Conservation (phyloP, 2,888 invertebrate genomes). For the Pseudococcus viburni region DNA sequence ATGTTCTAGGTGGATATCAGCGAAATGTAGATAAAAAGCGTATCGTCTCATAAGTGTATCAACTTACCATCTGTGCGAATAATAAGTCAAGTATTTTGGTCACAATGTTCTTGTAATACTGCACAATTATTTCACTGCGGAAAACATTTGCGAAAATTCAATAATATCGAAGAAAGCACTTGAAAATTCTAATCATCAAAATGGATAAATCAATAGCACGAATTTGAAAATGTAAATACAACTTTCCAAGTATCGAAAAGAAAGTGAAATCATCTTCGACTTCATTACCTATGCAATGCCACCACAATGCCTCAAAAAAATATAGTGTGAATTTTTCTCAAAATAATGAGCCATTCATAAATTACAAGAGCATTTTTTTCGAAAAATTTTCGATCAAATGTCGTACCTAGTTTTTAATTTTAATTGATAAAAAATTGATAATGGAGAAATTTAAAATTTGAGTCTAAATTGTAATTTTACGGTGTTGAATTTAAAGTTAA, state of each 20-base stretch:
- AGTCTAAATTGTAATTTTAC: too few relatives aligned
- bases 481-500: too few relatives aligned
- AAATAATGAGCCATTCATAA: background rate
- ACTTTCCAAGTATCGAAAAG: slow-evolving; percentile 18
- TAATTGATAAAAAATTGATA: background rate
- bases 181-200: slow-evolving; percentile 53
- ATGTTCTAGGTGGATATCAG: slow-evolving; percentile 20
- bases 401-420: too few relatives aligned
- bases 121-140: background rate
- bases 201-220: slow-evolving; percentile 50
- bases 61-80: background rate
- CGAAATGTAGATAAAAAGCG: slow-evolving; percentile 12
- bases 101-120: background rate
- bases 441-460: background rate
- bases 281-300: background rate
- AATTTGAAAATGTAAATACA: slow-evolving; percentile 53
- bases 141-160: background rate
- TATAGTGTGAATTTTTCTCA: background rate
- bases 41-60: background rate
- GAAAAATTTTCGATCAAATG: too few relatives aligned
- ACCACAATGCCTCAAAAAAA: background rate
- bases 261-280: slow-evolving; percentile 39
- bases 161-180: background rate
- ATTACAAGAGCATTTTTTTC: background rate
- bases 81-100: background rate